Evolutionary conservation across 1,140 invertebrate genomes (phyloP), one percentile per base, ranked within the genome.

Genomic region (Belonocnema kinseyi): DNA sequence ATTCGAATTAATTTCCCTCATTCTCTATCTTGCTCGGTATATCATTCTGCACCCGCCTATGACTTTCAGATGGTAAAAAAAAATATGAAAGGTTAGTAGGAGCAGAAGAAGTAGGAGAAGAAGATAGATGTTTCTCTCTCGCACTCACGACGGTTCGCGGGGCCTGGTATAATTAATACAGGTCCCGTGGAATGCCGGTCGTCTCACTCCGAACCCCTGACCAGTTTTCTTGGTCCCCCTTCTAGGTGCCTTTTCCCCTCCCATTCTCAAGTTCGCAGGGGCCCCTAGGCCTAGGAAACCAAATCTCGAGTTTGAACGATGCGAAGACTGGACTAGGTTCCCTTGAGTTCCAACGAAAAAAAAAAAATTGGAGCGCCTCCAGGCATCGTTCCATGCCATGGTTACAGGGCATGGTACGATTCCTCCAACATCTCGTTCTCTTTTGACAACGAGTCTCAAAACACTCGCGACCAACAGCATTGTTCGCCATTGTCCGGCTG

Each of bases 141-240:
- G 80, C 80, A 77, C 87, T 88, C 84, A 77, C 80, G 78, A 72
- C 83, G 83, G 83, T 84, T 87, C 88, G 85, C 85, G 82, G 79
- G 75, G 78, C 82, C 86, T 83, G 84, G 87, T 90, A 90, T 91
- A 91, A 91, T 90, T 90, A 91, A 91, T 90, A 89, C 89, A 87
- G 86, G 88, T 88, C 85, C 86, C 87, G 83, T 88, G 90, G 90
- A 90, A 91, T 90, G 89, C 89, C 85, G 88, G 86, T 88, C 89
- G 88, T 86, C 86, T 90, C 86, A 87, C 88, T 89, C 86, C 58
- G 21, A 33, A 14, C 50, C 54, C 72, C 77, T 81, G 82, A 83
- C 83, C 84, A 84, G 84, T 83, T 83, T 78, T 77, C 82, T 72
- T 81, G 61, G 26, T 80, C 26, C 82, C 82, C 82, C 82, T 66